A percentile compares a stretch with the other conserved stretches of the same genome.
These are phyloP conservation scores for Caenorhabditis becei DNA, from an alignment of 2,888 invertebrate species.

Conservation along the genomic window DNA sequence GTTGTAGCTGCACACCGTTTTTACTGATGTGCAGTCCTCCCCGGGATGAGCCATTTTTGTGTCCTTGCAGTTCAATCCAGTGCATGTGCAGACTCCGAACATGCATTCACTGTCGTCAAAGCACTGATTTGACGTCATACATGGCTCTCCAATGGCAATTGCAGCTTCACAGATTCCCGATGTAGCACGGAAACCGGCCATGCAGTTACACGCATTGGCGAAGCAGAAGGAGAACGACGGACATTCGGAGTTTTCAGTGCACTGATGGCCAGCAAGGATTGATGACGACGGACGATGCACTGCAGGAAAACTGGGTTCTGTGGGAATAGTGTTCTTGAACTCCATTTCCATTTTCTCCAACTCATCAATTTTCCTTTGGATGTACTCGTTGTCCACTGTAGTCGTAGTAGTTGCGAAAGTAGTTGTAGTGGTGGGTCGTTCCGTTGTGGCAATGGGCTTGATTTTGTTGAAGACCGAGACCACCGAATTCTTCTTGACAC, in stretches of 20 bases:
- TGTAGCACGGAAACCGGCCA: constrained; percentile 72
- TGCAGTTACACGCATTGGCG: constrained; percentile 75
- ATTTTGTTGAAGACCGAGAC: constrained; percentile 63
- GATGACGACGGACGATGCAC: constrained; percentile 26
- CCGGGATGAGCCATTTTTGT: constrained; percentile 74
- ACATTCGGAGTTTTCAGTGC: constrained; percentile 67
- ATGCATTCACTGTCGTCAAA: constrained; percentile 65
- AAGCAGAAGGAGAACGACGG: constrained; percentile 72
- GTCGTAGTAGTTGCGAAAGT: constrained; percentile 34
- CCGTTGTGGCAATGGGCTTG: constrained; percentile 30
- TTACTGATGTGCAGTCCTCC: constrained; percentile 69
- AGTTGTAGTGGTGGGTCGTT: constrained; percentile 27
- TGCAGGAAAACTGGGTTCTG: constrained; percentile 10
- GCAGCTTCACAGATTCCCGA: constrained; percentile 68
- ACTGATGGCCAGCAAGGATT: constrained; percentile 66
- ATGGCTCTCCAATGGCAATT: constrained; percentile 63
- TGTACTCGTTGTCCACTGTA: constrained; percentile 38
- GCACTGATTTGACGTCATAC: constrained; percentile 69
- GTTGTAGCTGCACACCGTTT: constrained; percentile 71
- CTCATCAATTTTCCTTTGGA: constrained; percentile 62
- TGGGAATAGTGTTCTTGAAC: constrained; percentile 58
- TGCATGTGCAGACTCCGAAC: constrained; percentile 66
- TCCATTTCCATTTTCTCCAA: constrained; percentile 66
- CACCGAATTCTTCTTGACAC: constrained; percentile 63
- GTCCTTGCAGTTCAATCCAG: constrained; percentile 63